phyloP scores from a whole-genome alignment of 2,888 invertebrate species.

The Macrostomum cliftonense region DNA sequence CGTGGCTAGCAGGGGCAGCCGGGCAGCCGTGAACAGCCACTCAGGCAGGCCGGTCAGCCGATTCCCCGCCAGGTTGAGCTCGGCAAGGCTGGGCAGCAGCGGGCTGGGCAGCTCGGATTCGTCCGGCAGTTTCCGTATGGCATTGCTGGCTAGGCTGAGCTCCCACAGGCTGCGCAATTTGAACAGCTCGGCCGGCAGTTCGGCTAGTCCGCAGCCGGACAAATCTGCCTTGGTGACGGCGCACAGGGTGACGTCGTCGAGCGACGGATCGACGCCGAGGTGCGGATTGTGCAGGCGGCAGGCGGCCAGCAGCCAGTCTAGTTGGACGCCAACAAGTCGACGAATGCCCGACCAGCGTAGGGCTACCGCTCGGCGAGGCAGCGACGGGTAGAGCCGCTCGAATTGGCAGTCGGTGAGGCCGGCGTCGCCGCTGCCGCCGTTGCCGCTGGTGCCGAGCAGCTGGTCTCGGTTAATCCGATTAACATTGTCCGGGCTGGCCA shows the following conservation, averaged over 20 bases:
- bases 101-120: slow-evolving; percentile 42
- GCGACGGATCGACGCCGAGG: slow-evolving; percentile 32
- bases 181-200: slow-evolving; percentile 62
- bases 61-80: slow-evolving; percentile 73
- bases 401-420: slow-evolving; percentile 34
- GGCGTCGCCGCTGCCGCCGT: slow-evolving; percentile 41
- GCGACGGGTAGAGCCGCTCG: slow-evolving; percentile 16
- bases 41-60: slow-evolving; percentile 53
- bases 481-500: slow-evolving; percentile 63
- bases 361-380: slow-evolving; percentile 16
- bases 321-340: slow-evolving; percentile 41
- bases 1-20: slow-evolving; percentile 9
- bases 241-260: slow-evolving; percentile 47
- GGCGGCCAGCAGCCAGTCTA: slow-evolving; percentile 65
- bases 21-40: slow-evolving; percentile 3
- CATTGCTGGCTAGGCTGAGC: slow-evolving; percentile 82
- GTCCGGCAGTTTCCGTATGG: slow-evolving; percentile 59
- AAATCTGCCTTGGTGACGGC: slow-evolving; percentile 81
- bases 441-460: slow-evolving; percentile 45
- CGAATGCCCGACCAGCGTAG: slow-evolving; percentile 36
- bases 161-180: slow-evolving; percentile 55
- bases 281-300: slow-evolving; percentile 65
- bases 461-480: slow-evolving; percentile 70
- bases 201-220: slow-evolving; percentile 66
- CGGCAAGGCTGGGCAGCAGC: slow-evolving; percentile 63